A percentile compares a stretch with the other conserved stretches of the same genome.
Evolutionary conservation across 2,113 vertebrate genomes (phyloP).

Genomic region (Macrotis lagotis): DNA sequence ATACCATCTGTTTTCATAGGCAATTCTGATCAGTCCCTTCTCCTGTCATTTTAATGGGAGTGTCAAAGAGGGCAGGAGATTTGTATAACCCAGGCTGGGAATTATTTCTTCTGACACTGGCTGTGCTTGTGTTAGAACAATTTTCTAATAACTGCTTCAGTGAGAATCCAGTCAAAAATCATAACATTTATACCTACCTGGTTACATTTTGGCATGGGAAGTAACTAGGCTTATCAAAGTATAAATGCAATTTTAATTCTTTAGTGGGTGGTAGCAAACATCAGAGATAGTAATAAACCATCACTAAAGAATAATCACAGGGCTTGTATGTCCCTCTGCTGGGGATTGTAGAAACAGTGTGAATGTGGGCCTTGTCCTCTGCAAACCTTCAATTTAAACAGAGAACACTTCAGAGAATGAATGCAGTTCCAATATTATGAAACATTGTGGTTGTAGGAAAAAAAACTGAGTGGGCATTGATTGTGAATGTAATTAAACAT

Average conservation of each 20-base stretch:
- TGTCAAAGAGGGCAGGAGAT: not conserved
- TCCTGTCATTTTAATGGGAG: not conserved
- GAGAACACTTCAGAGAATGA: not conserved
- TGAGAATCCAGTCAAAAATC: slow-evolving; percentile 39
- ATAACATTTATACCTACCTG: slow-evolving; percentile 13
- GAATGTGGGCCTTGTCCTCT: not conserved
- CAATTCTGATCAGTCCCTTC: not conserved
- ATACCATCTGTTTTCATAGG: not conserved
- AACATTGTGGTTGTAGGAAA: not conserved
- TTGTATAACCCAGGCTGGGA: slow-evolving; percentile 37
- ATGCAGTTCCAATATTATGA: not conserved
- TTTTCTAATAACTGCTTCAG: slow-evolving; percentile 33
- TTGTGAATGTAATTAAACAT: not conserved
- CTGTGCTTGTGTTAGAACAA: slow-evolving; percentile 14
- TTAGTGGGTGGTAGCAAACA: slow-evolving; percentile 24
- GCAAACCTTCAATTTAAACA: not conserved
- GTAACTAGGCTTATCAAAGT: slow-evolving; percentile 40
- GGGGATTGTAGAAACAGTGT: not conserved
- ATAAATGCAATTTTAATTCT: slow-evolving; percentile 54
- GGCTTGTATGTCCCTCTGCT: not conserved
- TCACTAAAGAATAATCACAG: not conserved
- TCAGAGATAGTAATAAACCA: slow-evolving; percentile 15
- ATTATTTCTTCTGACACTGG: slow-evolving; percentile 49
- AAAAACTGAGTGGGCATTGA: not conserved
- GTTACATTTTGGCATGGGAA: slow-evolving; percentile 40